Evolutionary conservation across 1,140 invertebrate species (phyloP).

Genomic region (Sitobion miscanthi): DNA sequence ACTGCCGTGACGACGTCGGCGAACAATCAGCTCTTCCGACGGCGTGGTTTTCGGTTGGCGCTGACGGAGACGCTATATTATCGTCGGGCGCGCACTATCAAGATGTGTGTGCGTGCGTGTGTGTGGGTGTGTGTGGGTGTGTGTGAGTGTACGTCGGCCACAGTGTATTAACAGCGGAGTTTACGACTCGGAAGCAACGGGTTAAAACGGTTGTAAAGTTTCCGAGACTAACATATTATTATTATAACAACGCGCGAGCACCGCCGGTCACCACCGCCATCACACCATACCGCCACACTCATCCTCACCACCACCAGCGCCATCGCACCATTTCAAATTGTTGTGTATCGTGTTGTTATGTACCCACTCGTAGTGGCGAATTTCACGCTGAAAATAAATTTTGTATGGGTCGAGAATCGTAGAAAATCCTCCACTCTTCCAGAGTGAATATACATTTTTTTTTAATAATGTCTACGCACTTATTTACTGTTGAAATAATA

Average conservation of each 20-base stretch:
- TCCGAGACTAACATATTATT: background rate
- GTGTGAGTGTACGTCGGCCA: background rate
- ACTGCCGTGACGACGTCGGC: background rate
- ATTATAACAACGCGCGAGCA: background rate
- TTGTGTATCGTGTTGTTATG: background rate
- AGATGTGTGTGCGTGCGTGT: background rate
- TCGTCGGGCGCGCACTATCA: background rate
- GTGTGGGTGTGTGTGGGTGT: background rate
- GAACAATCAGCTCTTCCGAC: background rate
- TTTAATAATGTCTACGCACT: background rate
- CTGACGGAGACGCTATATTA: background rate
- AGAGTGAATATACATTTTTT: background rate
- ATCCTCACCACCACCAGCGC: too few relatives aligned
- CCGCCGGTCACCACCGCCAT: background rate
- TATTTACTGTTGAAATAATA: background rate
- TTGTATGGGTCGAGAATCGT: background rate
- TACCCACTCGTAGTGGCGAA: background rate
- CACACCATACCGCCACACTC: too few relatives aligned
- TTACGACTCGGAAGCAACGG: conserved; percentile 24
- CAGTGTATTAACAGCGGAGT: background rate
- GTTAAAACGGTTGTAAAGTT: conserved; percentile 15
- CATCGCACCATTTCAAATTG: background rate
- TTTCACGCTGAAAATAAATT: background rate
- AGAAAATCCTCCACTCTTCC: background rate
- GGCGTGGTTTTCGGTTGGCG: background rate